These are phyloP conservation scores for Caenorhabditis japonica DNA, from an alignment of 2,888 invertebrate species.

Conservation along the genomic window DNA sequence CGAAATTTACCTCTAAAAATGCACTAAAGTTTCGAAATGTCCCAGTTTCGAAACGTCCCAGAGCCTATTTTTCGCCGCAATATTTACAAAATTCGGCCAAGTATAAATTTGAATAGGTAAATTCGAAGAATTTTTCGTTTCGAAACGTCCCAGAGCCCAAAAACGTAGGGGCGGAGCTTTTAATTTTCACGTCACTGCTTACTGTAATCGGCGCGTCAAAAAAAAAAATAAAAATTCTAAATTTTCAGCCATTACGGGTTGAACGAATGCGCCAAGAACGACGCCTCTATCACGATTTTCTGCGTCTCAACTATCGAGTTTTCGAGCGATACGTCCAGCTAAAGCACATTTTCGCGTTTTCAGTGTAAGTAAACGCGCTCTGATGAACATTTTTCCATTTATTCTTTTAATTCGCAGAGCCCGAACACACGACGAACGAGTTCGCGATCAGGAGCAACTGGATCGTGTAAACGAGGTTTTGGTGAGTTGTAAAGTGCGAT, in stretches of 20 bases:
- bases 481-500: background rate
- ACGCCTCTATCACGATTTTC: slow-evolving; percentile 20
- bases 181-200: too few species aligned
- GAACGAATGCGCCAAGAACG: slow-evolving; percentile 13
- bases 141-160: too few species aligned
- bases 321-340: slow-evolving; percentile 30
- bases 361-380: slow-evolving; percentile 18
- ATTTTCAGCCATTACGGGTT: slow-evolving; percentile 10
- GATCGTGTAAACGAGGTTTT: slow-evolving; percentile 14
- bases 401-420: slow-evolving; percentile 3
- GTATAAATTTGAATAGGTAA: too few species aligned
- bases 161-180: too few species aligned
- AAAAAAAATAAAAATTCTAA: too few species aligned
- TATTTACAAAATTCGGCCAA: too few species aligned
- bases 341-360: slow-evolving; percentile 18
- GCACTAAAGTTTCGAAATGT: too few species aligned
- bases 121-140: too few species aligned
- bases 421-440: slow-evolving; percentile 2
- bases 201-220: too few species aligned
- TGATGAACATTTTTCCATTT: slow-evolving; percentile 5
- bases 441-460: slow-evolving; percentile 13
- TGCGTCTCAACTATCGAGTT: slow-evolving; percentile 33
- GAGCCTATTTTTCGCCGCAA: too few species aligned
- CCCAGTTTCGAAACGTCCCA: too few species aligned
- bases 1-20: too few species aligned